These are phyloP conservation scores for Acanthurus tractus DNA, from an alignment of 2,797 vertebrate species.

Conservation along the genomic window DNA sequence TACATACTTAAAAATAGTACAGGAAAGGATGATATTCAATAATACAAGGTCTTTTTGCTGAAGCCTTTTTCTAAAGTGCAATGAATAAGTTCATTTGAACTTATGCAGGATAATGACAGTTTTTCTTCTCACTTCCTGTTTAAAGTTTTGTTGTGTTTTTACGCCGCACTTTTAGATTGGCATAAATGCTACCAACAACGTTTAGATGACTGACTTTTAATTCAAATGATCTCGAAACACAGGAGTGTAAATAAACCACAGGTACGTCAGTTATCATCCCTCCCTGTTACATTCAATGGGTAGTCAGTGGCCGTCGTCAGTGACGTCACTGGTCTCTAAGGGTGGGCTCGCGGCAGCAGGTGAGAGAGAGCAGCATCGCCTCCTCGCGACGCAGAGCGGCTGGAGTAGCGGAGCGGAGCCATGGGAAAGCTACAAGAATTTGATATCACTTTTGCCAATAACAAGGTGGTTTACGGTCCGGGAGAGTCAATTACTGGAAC, in stretches of 20 bases:
- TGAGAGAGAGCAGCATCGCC: conserved; percentile 54
- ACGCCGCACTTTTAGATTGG: too few species aligned
- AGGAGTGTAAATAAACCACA: neutral
- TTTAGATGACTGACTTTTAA: neutral
- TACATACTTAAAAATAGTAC: too few species aligned
- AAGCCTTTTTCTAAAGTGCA: too few species aligned
- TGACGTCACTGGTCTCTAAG: conserved; percentile 66
- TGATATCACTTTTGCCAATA: conserved; percentile 85
- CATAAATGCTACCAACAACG: too few species aligned
- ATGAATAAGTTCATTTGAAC: too few species aligned
- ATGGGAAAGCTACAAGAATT: conserved; percentile 89
- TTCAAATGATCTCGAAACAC: neutral
- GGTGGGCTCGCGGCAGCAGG: conserved; percentile 64
- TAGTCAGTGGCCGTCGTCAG: neutral
- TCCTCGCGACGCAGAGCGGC: conserved; percentile 38
- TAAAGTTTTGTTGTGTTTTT: too few species aligned
- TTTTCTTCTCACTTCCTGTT: too few species aligned
- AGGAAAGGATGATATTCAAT: too few species aligned
- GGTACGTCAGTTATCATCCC: neutral
- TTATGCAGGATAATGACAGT: too few species aligned
- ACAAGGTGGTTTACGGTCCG: conserved; percentile 88
- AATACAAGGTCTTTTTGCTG: too few species aligned
- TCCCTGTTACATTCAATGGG: conserved; percentile 21
- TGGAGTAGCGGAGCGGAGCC: conserved; percentile 38
- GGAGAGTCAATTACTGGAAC: conserved; percentile 84